phyloP scores from a whole-genome alignment of 2,113 vertebrate genomes.

The Sinocyclocheilus maitianheensis region DNA sequence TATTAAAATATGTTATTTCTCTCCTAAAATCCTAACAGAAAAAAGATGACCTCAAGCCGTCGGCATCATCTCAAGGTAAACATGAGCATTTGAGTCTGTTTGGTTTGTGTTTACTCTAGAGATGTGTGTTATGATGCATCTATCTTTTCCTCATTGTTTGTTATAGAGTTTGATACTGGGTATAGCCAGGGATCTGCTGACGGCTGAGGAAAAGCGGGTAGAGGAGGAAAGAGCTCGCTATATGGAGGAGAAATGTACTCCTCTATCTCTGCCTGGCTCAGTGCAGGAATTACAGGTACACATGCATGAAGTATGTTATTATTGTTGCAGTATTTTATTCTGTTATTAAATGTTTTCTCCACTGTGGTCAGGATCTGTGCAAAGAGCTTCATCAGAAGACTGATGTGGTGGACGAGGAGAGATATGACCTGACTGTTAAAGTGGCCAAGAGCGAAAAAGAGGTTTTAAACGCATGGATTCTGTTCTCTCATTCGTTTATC shows the following conservation, averaged over 20 bases:
- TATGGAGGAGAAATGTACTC: constrained; percentile 83
- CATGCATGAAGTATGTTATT: background rate
- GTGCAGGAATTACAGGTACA: constrained; percentile 88
- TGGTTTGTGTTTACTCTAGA: background rate
- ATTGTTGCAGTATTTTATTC: background rate
- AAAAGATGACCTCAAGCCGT: constrained; percentile 82
- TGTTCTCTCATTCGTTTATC: constrained; percentile 8
- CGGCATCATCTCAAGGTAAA: constrained; percentile 85
- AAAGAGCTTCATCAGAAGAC: constrained; percentile 86
- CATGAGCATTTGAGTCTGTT: background rate
- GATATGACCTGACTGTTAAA: constrained; percentile 87
- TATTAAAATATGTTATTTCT: background rate
- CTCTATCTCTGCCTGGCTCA: constrained; percentile 74
- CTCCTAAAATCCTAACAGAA: constrained; percentile 70
- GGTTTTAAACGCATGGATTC: constrained; percentile 58
- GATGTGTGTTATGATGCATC: background rate
- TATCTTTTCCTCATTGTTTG: background rate
- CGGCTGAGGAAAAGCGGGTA: constrained; percentile 76
- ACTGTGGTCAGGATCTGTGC: constrained; percentile 81
- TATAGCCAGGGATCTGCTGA: constrained; percentile 78
- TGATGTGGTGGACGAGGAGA: constrained; percentile 88
- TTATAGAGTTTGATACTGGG: constrained; percentile 89
- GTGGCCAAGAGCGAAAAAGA: constrained; percentile 85
- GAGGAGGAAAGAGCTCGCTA: constrained; percentile 81
- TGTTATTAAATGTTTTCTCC: background rate